Percentiles rank a stretch among this genome's conserved stretches.
These are phyloP conservation scores for Deilephila elpenor DNA, from an alignment of 2,888 invertebrate genomes.

Conservation along the genomic window DNA sequence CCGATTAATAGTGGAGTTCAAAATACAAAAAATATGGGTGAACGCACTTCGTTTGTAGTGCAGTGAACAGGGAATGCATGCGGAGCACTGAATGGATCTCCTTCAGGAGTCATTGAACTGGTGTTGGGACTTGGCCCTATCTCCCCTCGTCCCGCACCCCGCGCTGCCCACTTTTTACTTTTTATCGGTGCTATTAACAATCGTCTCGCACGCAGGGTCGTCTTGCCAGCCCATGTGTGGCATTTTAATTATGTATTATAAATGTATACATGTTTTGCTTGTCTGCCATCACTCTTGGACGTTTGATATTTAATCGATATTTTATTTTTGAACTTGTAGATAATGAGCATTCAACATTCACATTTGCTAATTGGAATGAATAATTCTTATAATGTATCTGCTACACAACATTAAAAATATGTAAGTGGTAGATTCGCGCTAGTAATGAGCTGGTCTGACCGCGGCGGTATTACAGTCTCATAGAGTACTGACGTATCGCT, in stretches of 20 bases:
- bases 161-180: neutral
- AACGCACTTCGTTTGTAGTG: constrained; percentile 39
- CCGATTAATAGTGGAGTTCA: neutral
- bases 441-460: too few species aligned
- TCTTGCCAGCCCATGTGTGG: neutral
- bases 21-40: constrained; percentile 28
- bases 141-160: neutral
- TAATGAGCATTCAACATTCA: too few species aligned
- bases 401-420: too few species aligned
- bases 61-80: constrained; percentile 39
- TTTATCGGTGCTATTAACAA: constrained; percentile 13
- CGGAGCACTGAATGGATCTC: constrained; percentile 43
- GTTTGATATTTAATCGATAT: neutral
- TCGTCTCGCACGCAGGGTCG: neutral
- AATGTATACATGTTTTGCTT: neutral
- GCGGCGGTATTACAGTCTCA: too few species aligned
- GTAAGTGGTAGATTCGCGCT: too few species aligned
- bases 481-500: too few species aligned
- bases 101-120: constrained; percentile 46
- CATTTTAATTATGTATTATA: neutral
- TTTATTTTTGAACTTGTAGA: neutral
- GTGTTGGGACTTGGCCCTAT: constrained; percentile 26
- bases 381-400: too few species aligned
- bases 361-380: too few species aligned
- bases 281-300: neutral